Conservation (phyloP, 2,888 invertebrate species). For the Papilio gigon region DNA sequence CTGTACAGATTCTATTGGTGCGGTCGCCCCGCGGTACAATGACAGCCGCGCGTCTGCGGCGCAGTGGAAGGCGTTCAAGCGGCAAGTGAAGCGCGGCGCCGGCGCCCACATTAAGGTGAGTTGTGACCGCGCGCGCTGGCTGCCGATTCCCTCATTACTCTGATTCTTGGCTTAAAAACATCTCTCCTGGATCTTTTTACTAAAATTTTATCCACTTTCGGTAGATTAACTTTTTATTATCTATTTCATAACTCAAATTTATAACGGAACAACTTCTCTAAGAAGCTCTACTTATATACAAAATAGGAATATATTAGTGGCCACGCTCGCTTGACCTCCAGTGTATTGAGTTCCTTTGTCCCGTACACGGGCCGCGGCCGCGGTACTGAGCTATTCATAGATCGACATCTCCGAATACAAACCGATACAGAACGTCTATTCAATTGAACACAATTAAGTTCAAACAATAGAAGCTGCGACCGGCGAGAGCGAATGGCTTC, state of each 20-base stretch:
- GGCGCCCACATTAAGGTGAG: conserved; percentile 15
- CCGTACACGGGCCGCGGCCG: background rate
- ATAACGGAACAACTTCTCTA: background rate
- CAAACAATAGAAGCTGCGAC: conserved; percentile 5
- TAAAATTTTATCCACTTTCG: conserved; percentile 13
- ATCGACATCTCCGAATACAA: conserved; percentile 5
- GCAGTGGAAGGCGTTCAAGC: background rate
- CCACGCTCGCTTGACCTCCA: background rate
- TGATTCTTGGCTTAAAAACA: conserved; percentile 20
- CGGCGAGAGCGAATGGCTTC: background rate
- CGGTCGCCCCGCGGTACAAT: background rate
- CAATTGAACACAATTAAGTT: conserved; percentile 5
- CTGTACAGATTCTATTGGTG: background rate
- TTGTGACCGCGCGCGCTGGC: conserved; percentile 2
- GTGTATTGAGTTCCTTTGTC: conserved; percentile 13
- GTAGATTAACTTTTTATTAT: conserved; percentile 18
- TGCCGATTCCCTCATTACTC: background rate
- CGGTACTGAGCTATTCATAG: conserved; percentile 1
- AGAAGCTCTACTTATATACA: too few species aligned
- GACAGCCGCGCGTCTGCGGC: background rate
- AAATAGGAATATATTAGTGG: conserved; percentile 9
- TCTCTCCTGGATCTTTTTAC: background rate
- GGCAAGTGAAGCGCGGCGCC: background rate
- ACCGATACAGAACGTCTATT: conserved; percentile 3
- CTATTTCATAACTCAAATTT: conserved; percentile 2